Conservation (phyloP, 2,888 invertebrate genomes). For the Anodontia alba region DNA sequence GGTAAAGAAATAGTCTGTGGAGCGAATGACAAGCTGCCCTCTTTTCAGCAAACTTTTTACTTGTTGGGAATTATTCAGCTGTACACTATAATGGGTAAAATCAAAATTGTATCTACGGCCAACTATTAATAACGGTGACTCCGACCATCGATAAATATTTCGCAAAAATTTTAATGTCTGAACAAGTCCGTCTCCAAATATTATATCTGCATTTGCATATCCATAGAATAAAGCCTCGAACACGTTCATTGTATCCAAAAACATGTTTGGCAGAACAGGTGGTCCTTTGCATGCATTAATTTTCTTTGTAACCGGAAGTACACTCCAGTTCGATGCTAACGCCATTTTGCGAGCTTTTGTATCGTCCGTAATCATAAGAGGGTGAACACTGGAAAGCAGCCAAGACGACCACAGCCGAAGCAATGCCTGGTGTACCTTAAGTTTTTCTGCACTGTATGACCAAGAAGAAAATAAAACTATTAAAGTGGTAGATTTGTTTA, state of each 20-base stretch:
- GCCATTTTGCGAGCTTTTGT: background rate
- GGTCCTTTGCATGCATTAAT: conserved; percentile 30
- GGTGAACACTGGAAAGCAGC: conserved; percentile 14
- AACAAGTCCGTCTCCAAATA: conserved; percentile 36
- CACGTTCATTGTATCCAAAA: conserved; percentile 2
- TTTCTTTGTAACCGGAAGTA: background rate
- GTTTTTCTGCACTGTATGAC: conserved; percentile 15
- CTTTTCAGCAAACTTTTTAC: conserved; percentile 5
- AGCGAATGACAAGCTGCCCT: conserved; percentile 35
- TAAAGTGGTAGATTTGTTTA: background rate
- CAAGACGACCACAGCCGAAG: conserved; percentile 30
- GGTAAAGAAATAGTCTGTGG: conserved; percentile 46
- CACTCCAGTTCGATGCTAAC: conserved; percentile 20
- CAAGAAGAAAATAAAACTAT: conserved; percentile 43
- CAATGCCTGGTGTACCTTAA: conserved; percentile 12
- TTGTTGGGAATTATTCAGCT: conserved; percentile 13
- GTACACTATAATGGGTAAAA: conserved; percentile 20
- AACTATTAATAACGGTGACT: conserved; percentile 32
- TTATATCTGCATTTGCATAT: conserved; percentile 41
- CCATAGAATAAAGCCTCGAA: conserved; percentile 40
- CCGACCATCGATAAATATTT: conserved; percentile 27
- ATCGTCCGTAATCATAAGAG: conserved; percentile 24
- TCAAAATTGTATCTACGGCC: conserved; percentile 40
- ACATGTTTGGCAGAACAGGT: conserved; percentile 26
- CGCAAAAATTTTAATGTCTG: conserved; percentile 36